Evolutionary conservation across 2,797 vertebrate genomes (phyloP), one percentile per base, ranked within the genome.

Genomic region (Siniperca scherzeri): DNA sequence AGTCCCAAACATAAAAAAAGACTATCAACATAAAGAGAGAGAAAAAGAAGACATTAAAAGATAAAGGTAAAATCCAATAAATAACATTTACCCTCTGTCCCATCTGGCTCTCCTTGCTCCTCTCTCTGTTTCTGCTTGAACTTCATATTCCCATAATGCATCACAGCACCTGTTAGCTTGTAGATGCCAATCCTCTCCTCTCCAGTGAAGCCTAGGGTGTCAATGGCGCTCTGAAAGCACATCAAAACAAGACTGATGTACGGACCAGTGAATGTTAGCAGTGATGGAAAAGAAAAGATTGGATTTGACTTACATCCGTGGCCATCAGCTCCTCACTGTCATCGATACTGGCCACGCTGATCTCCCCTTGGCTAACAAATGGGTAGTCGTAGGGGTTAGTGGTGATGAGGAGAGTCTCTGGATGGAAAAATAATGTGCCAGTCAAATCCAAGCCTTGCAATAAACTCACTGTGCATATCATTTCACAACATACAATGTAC

Each of bases 81-180:
- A 27, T 72, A 21, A 56, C 13, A 78, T 17, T 70, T 93, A 97
- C 97, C 97, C 93, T 97, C 97, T 0, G 96, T 96, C 82, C 97
- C 96, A 0, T 97, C 96, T 0, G 96, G 96, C 79, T 98, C 97
- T 2, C 97, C 97, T 19, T 97, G 97, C 79, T 97, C 97, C 86
- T 97, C 97, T 77, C 97, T 90, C 84, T 95, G 97, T 84, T 96
- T 97, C 91, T 97, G 97, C 91, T 97, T 97, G 92, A 97, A 97
- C 77, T 97, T 97, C 94, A 97, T 82, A 86, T 97, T 97, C n/a
- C 97, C 96, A 0, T 97, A 96, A 88, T 97, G 97, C 96, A 97
- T 95, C 85, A 97, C 96, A 36, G 97, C 96, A 11, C 97, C 97
- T 1, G 96, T 97, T 65, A 97, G 94, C 87, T 97, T 97, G 83